phyloP scores from a whole-genome alignment of 2,113 vertebrate species.

The Xenotilapia longispinis region DNA sequence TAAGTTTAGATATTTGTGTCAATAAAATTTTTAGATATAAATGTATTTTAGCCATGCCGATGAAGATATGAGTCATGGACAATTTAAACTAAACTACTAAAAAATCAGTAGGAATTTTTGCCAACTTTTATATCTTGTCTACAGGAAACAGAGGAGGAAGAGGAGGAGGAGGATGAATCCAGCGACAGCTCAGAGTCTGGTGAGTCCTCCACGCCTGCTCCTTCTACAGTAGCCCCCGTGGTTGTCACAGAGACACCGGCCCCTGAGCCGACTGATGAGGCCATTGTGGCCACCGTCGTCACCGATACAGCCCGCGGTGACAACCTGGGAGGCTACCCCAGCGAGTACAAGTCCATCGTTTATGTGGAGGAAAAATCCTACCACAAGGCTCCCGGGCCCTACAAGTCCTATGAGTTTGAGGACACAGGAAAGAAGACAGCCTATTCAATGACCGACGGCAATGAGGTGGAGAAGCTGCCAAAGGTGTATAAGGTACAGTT shows the following conservation, averaged over 20 bases:
- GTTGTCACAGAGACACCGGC: slow-evolving; percentile 13
- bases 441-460: slow-evolving; percentile 37
- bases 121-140: not conserved
- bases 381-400: slow-evolving; percentile 54
- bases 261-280: slow-evolving; percentile 10
- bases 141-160: slow-evolving; percentile 55
- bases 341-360: slow-evolving; percentile 64
- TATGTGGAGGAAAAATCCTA: slow-evolving; percentile 62
- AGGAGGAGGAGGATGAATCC: slow-evolving; percentile 42
- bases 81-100: not conserved
- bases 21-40: not conserved
- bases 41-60: not conserved
- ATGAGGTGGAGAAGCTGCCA: slow-evolving; percentile 67
- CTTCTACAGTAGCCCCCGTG: slow-evolving; percentile 14
- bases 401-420: slow-evolving; percentile 65
- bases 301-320: slow-evolving; percentile 63
- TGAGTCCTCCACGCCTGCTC: slow-evolving; percentile 39
- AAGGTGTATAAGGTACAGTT: slow-evolving; percentile 65
- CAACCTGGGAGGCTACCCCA: slow-evolving; percentile 60
- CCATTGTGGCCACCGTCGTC: slow-evolving; percentile 42
- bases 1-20: not conserved
- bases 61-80: not conserved
- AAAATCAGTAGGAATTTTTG: not conserved
- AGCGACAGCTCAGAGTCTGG: slow-evolving; percentile 63
- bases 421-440: slow-evolving; percentile 52